A percentile compares a stretch with the other conserved stretches of the same genome.
phyloP scores from a whole-genome alignment of 2,888 invertebrate species.

The Melikaiella ostensackeni region DNA sequence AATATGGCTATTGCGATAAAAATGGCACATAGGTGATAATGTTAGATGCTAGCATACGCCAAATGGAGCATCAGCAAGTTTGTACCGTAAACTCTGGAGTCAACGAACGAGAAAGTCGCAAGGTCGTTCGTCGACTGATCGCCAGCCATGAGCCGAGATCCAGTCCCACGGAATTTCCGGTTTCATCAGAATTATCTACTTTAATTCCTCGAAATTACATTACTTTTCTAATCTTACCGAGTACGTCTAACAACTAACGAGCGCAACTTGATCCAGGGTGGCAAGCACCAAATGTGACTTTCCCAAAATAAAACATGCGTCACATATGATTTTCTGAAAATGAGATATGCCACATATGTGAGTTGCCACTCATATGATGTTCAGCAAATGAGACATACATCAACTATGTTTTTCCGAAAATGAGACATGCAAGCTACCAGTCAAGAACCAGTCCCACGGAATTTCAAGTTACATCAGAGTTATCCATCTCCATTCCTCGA shows the following conservation, averaged over 20 bases:
- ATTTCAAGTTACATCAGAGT: conserved; percentile 53
- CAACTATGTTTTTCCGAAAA: too few relatives aligned
- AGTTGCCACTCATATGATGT: too few relatives aligned
- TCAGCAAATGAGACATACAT: too few relatives aligned
- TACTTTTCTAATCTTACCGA: background rate
- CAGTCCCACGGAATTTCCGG: conserved; percentile 56
- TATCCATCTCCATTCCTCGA: conserved; percentile 30
- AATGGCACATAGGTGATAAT: conserved; percentile 22
- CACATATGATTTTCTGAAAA: too few relatives aligned
- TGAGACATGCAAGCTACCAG: too few relatives aligned
- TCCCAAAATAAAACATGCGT: too few relatives aligned
- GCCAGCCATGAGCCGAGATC: conserved; percentile 55
- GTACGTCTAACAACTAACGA: background rate
- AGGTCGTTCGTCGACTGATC: conserved; percentile 69
- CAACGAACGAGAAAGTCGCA: conserved; percentile 64
- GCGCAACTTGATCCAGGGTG: too few relatives aligned
- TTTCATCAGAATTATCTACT: conserved; percentile 47
- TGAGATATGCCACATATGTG: too few relatives aligned
- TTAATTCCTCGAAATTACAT: conserved; percentile 24
- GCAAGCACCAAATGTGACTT: too few relatives aligned
- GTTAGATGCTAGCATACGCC: conserved; percentile 16
- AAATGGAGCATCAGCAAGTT: conserved; percentile 30
- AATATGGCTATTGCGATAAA: conserved; percentile 19
- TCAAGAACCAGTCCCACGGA: conserved; percentile 56
- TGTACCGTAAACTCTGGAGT: conserved; percentile 44